Evolutionary conservation across 2,888 invertebrate species (phyloP), one percentile per base, ranked within the genome.

Genomic region (Amphiduros pacificus): DNA sequence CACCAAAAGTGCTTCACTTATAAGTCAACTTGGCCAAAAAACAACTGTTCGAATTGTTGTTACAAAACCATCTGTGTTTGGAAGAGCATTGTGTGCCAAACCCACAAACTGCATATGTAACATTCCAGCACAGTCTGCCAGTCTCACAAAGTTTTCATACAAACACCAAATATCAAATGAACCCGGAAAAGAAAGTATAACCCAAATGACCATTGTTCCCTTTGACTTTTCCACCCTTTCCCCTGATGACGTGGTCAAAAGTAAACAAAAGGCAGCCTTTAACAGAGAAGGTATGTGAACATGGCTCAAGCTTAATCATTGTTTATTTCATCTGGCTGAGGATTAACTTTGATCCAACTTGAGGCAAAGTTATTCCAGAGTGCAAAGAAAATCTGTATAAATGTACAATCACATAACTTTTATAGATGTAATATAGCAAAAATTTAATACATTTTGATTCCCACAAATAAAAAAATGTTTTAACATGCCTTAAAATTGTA

Each of bases 151-250:
- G 20, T 58, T 58, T 20, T 31, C 58, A 9, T 58, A 31, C 29
- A 9, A 26, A 20, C 27, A 26, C 5, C 58, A 58, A 26, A 50
- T 24, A 4, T 48, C 32, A 2, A 26, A 24, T 52, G 40, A 36
- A 11, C 27, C 41, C 9, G 17, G 11, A 1, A 24, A 6, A 24
- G 22, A 32, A 1, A 1, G 24, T 24, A 14, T 4, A 40, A 9
- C n/a, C 22, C n/a, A 51, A 20, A 27, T 20, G 26, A 24, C 5
- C 9, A 32, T 44, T 3, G 55, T 65, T 55, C 67, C 75, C 50
- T 89, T 89, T 81, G 82, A 85, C 65, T 89, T 89, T 79, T 80
- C 84, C 31, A 83, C 83, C 44, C 86, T 85, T 1, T 89, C 89
- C 0, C 88, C 88, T 11, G 88, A 89, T 80, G 87, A 86, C 76